Base-by-base conservation (phyloP, 2,888 invertebrate species). In the Amaurobius ferox region DNA sequence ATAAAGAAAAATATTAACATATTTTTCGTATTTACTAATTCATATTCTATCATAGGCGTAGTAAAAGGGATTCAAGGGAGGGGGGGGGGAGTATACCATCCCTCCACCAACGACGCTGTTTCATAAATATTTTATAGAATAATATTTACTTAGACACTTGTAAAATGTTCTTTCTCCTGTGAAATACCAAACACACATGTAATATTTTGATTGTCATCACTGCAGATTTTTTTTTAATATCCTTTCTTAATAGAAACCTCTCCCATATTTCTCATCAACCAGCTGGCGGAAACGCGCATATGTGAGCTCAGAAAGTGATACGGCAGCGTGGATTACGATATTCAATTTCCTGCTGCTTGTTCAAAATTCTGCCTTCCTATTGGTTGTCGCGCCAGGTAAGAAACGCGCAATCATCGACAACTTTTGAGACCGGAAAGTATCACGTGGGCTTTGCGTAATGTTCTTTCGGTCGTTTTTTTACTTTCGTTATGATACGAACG, bases 371-470 rank as follows among this genome's bases (percentile, higher is more conserved):
- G 11, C 0, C 7, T 7, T 61, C 39, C 23, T 48, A 85, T 83
- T 85, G 83, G 83, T 23, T 28, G 32, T 9, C 40, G 6, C 19
- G n/a, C 28, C 48, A 80, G 61, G 61, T 39, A 55, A 71, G 26
- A 55, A 23, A 1, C 23, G 55, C 55, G 77, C 77, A 77, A 77
- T 83, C 77, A 62, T 68, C 76, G 76, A 73, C 64, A 71, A 81
- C 81, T 76, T 68, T 35, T 39, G 13, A 30, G 28, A 13, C 77
- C 77, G 83, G 71, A 77, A 71, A 48, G 29, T 39, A 70, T 77
- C 83, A 83, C 77, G 77, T 83, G 83, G 77, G 35, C 39, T 26
- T 83, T 83, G 77, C 83, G 83, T 70, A 83, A 83, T 77, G 64
- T 77, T 62, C 72, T 70, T 44, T 66, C 29, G 2, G 28, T 39